Evolutionary conservation across 2,888 invertebrate species (phyloP), one percentile per base, ranked within the genome.

Genomic region (Rutpela maculata): DNA sequence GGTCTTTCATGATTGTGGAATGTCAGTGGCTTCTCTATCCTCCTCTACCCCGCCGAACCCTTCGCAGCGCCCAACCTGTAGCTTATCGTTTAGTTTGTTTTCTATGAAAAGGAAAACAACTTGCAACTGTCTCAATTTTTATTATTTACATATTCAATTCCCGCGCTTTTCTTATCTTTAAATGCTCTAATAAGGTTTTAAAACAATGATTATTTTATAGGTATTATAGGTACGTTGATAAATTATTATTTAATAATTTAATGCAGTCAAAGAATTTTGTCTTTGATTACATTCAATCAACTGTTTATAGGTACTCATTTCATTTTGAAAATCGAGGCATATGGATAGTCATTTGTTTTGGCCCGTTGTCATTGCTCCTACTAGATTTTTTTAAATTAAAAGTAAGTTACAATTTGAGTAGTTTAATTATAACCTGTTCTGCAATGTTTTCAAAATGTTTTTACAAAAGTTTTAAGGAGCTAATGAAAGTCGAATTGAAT

Each of bases 401-500:
- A 43, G 43, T 43, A 43, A 43, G 43, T 35, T 55, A 17, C 4
- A 55, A 57, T 57, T 57, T 18, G 17, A 18, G 1, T 18, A 18
- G 11, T 12, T 43, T n/a, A n/a, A n/a, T n/a, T 11, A 43, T 43
- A 35, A 35, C 31, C 2, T 43, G 11, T 43, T 43, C 5, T 43
- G 17, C 7, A 26, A 72, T 38, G 62, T 26, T 18, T 55, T 12
- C 31, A 72, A 72, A 63, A 72, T 18, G 31, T 12, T 70, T 55
- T 19, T n/a, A 18, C 7, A 55, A 57, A 31, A 70, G 70, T 70
- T 60, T 72, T 55, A 82, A 80, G 67, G 85, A 85, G 77, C 77
- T 85, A 26, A 84, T 88, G 84, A 83, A 75, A 18, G 78, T 74
- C 5, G 87, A 88, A 79, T 78, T 88, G 70, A 83, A 87, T 78